Conservation (phyloP, 1,140 invertebrate genomes). For the Heliconius nattereri region DNA sequence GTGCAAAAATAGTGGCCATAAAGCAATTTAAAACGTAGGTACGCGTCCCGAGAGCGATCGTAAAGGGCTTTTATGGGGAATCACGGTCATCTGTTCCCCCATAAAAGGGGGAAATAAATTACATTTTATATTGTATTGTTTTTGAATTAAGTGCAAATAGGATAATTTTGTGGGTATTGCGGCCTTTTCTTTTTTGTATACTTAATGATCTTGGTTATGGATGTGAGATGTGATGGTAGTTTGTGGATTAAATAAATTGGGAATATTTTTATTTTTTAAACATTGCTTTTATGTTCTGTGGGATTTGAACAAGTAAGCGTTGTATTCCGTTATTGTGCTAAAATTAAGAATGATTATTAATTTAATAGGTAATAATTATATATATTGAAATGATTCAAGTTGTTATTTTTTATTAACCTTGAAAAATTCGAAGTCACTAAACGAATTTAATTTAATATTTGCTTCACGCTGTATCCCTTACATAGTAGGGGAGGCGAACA, state of each 20-base stretch:
- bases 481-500: background rate
- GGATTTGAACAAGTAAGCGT: too few relatives aligned
- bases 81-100: conserved; percentile 8
- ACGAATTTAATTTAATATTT: too few relatives aligned
- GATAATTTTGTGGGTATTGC: background rate
- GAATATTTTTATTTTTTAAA: too few relatives aligned
- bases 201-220: background rate
- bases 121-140: conserved; percentile 3
- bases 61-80: conserved; percentile 21
- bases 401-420: too few relatives aligned
- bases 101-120: background rate
- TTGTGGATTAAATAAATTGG: background rate
- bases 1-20: conserved; percentile 3
- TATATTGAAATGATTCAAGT: too few relatives aligned
- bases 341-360: too few relatives aligned
- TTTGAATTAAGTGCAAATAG: conserved; percentile 9
- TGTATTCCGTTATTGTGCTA: too few relatives aligned
- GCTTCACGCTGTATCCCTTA: background rate
- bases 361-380: too few relatives aligned
- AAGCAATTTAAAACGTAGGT: conserved; percentile 26
- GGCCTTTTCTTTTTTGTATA: background rate
- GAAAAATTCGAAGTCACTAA: too few relatives aligned
- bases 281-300: too few relatives aligned
- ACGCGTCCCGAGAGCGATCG: conserved; percentile 15
- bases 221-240: background rate